A percentile compares a stretch with the other conserved stretches of the same genome.
These are phyloP conservation scores for Isurus oxyrinchus DNA, from an alignment of 2,113 vertebrate species.

Conservation along the genomic window DNA sequence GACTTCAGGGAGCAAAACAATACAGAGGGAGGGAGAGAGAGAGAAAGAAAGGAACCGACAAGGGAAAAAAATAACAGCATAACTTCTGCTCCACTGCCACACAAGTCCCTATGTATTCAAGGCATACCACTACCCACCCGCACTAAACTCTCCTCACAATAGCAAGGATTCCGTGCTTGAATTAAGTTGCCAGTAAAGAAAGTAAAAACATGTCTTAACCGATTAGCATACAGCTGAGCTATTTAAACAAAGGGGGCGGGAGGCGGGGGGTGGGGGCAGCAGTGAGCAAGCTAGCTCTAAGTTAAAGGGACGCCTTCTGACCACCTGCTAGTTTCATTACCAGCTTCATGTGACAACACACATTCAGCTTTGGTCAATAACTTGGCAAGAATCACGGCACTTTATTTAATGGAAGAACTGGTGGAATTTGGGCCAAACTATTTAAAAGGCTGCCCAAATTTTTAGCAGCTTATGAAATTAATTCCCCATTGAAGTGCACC, in stretches of 20 bases:
- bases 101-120: conserved; percentile 39
- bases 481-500: background rate
- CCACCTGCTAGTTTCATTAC: conserved; percentile 26
- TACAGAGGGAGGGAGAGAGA: background rate
- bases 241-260: background rate
- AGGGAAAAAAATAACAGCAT: background rate
- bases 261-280: background rate
- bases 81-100: conserved; percentile 8
- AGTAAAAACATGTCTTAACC: background rate
- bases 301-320: background rate
- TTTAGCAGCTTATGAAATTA: background rate
- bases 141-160: conserved; percentile 39
- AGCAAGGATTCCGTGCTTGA: background rate
- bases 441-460: background rate
- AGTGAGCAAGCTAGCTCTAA: background rate
- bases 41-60: background rate
- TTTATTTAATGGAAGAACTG: background rate
- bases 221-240: conserved; percentile 35
- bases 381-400: background rate
- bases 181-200: background rate
- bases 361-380: background rate
- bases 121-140: background rate
- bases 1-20: background rate
- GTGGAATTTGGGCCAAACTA: background rate
- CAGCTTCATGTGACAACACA: background rate